Base-by-base conservation (phyloP, 2,113 vertebrate genomes). In the Platysternon megacephalum region DNA sequence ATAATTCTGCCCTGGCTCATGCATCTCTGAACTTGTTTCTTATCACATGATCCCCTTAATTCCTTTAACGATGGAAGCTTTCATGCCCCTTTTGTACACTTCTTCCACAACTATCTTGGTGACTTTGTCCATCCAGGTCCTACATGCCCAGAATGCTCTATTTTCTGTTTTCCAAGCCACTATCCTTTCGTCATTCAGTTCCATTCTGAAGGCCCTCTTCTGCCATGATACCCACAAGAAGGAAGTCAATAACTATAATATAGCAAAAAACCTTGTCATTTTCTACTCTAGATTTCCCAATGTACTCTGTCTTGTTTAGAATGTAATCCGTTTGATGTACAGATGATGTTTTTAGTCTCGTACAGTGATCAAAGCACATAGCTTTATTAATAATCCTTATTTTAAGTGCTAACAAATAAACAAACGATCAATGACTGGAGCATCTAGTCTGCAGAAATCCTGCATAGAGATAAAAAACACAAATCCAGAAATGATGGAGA, bases 321-420 rank as follows among this genome's bases (percentile, higher is more conserved):
- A 91, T 2, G 16, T 48, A 16, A 8, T 22, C 22, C 0, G 35
- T 4, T 35, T 90, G 1, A 85, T 44, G 68, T 35, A 87, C 78
- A 4, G 26, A 51, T 4, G 17, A 6, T 35, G 4, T 2, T 46
- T 52, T 88, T 92, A 44, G 55, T 22, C 88, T 96, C 81, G 72
- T 19, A 42, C 6, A 90, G 42, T 14, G 61, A 46, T 88, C 11
- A 0, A 0, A 6, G 81, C 5, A 61, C 1, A 35, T 0, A 81
- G 35, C 11, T 79, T 65, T 65, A 65, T 65, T 65, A 65, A 65
- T 65, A 65, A 65, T 49, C 48, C 48, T 49, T 49, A 49, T 49
- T 49, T 49, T 49, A 49, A 4, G 48, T 2, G 61, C 29, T 8
- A 65, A 65, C 61, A 65, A 65, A 35, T 58, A 72, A 39, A 35